Percentiles rank a stretch among this genome's conserved stretches.
These are phyloP conservation scores for Parasteatoda lunata DNA, from an alignment of 2,888 invertebrate genomes.

Conservation along the genomic window DNA sequence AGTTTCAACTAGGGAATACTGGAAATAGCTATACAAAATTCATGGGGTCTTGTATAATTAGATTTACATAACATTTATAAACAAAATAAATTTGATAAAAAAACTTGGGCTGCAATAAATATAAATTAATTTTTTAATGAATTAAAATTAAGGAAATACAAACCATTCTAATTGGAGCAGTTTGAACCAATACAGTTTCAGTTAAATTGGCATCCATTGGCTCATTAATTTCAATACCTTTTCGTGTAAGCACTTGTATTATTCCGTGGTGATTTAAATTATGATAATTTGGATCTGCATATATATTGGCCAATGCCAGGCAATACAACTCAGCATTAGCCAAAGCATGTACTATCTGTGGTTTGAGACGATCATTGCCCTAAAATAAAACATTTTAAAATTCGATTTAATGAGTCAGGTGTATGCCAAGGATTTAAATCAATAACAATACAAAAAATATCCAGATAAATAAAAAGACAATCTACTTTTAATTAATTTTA, in stretches of 20 bases:
- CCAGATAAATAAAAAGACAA: too few relatives aligned
- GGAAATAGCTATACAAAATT: too few relatives aligned
- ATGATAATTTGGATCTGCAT: constrained; percentile 96
- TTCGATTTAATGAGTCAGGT: not conserved
- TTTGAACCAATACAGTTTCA: constrained; percentile 96
- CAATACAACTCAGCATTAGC: constrained; percentile 97
- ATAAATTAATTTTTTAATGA: too few relatives aligned
- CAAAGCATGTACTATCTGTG: constrained; percentile 90
- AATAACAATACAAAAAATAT: too few relatives aligned
- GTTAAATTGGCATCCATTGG: constrained; percentile 91
- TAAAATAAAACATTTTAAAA: constrained; percentile 75
- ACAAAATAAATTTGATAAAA: too few relatives aligned
- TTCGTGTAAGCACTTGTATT: constrained; percentile 91
- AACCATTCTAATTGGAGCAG: constrained; percentile 94
- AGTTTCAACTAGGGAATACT: too few relatives aligned
- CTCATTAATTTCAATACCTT: constrained; percentile 90
- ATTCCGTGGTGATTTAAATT: constrained; percentile 96
- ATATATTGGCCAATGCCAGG: constrained; percentile 93
- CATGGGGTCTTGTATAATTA: too few relatives aligned
- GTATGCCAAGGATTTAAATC: too few relatives aligned
- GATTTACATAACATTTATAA: too few relatives aligned
- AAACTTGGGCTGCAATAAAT: too few relatives aligned
- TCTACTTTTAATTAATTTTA: too few relatives aligned
- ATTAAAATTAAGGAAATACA: constrained; percentile 72
- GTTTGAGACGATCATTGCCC: constrained; percentile 95